These are phyloP conservation scores for Chymomyza fuscimana DNA, from an alignment of 2,888 invertebrate species.

Conservation along the genomic window DNA sequence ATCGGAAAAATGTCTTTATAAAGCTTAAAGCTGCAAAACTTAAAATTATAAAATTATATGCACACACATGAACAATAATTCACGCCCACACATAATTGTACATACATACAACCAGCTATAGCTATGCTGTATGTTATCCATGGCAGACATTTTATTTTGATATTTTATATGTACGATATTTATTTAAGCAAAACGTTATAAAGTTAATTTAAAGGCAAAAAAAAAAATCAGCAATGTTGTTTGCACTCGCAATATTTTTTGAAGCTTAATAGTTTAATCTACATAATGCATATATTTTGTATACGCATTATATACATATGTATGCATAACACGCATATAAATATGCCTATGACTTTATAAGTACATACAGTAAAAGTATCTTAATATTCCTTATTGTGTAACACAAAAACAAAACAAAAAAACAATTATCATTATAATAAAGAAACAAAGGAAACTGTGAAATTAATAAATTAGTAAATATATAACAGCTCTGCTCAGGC, in stretches of 20 bases:
- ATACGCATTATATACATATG: constrained; percentile 10
- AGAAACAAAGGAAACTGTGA: constrained; percentile 10
- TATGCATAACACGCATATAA: constrained; percentile 35
- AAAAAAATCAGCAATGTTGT: not conserved
- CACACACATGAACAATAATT: constrained; percentile 13
- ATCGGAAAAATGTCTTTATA: not conserved
- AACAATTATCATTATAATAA: constrained; percentile 16
- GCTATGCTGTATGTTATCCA: constrained; percentile 16
- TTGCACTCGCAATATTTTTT: not conserved
- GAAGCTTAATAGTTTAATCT: constrained; percentile 2
- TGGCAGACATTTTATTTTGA: constrained; percentile 19
- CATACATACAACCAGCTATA: constrained; percentile 5
- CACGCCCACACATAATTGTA: constrained; percentile 17
- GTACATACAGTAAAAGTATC: constrained; percentile 53
- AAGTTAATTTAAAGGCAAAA: not conserved
- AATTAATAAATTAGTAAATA: not conserved
- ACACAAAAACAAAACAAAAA: constrained; percentile 52
- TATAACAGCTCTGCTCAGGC: not conserved
- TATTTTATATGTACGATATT: constrained; percentile 25
- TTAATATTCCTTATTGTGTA: constrained; percentile 70
- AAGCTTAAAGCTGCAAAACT: not conserved
- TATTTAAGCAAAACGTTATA: constrained; percentile 12
- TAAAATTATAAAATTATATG: constrained; percentile 12
- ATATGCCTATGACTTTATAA: constrained; percentile 31
- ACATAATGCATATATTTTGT: not conserved